Percentiles rank a stretch among this genome's conserved stretches.
These are phyloP conservation scores for Andrena minutula DNA, from an alignment of 2,888 invertebrate species.

Conservation along the genomic window DNA sequence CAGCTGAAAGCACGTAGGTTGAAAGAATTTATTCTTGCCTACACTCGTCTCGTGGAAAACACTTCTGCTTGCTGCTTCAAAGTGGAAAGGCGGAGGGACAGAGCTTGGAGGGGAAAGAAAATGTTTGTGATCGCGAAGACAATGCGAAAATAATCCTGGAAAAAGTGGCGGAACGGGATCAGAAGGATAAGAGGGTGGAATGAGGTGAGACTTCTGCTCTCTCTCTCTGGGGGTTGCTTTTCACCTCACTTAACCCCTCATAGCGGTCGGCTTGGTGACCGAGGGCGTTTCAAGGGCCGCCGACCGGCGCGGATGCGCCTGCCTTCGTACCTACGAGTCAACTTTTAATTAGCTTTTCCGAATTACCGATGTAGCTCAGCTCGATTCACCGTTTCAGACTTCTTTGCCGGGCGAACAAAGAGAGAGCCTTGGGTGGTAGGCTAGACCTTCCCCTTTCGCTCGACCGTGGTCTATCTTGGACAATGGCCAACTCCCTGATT, in stretches of 20 bases:
- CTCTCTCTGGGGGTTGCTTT: slow-evolving; percentile 70
- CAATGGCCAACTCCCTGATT: slow-evolving; percentile 78
- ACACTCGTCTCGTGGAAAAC: not conserved
- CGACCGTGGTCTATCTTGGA: slow-evolving; percentile 71
- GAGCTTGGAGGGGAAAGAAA: slow-evolving; percentile 31
- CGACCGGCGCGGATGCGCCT: slow-evolving; percentile 62
- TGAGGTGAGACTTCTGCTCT: slow-evolving; percentile 70
- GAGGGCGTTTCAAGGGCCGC: slow-evolving; percentile 66
- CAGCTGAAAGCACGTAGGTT: not conserved
- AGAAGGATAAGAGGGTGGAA: slow-evolving; percentile 60
- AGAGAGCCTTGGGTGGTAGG: slow-evolving; percentile 60
- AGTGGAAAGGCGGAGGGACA: not conserved
- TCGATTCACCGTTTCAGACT: slow-evolving; percentile 76
- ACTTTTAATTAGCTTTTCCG: slow-evolving; percentile 84
- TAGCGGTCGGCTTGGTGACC: slow-evolving; percentile 72
- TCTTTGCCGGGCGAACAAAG: slow-evolving; percentile 78
- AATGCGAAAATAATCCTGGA: slow-evolving; percentile 60
- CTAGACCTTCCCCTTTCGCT: slow-evolving; percentile 52
- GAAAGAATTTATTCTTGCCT: not conserved
- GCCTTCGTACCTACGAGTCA: slow-evolving; percentile 78
- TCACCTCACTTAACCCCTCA: slow-evolving; percentile 76
- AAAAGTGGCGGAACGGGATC: slow-evolving; percentile 63
- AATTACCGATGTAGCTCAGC: slow-evolving; percentile 82
- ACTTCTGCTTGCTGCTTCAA: not conserved
- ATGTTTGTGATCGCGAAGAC: slow-evolving; percentile 67